phyloP scores from a whole-genome alignment of 1,140 invertebrate species.

The Pogonus chalceus region DNA sequence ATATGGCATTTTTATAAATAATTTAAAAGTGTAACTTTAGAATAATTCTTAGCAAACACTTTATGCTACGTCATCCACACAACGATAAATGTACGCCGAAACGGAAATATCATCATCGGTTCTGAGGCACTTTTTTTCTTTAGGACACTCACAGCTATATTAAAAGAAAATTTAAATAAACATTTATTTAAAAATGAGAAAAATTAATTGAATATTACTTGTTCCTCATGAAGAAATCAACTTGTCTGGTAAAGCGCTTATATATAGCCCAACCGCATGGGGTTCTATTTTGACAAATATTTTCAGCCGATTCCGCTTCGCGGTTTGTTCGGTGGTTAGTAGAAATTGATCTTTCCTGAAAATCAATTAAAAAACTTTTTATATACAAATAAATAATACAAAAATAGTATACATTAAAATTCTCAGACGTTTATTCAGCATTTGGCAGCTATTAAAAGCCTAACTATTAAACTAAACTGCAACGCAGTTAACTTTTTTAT shows the following conservation, averaged over 20 bases:
- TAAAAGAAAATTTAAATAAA: constrained; percentile 18
- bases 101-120: constrained; percentile 47
- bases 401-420: neutral
- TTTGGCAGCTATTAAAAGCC: neutral
- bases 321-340: neutral
- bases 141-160: constrained; percentile 47
- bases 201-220: constrained; percentile 38
- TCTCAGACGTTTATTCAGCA: neutral
- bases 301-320: neutral
- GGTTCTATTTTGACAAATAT: constrained; percentile 33
- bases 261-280: constrained; percentile 58
- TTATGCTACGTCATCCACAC: constrained; percentile 21
- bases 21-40: neutral
- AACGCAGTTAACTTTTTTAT: neutral
- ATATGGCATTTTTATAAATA: neutral
- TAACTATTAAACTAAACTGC: neutral
- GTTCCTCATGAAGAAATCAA: constrained; percentile 49
- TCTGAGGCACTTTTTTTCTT: constrained; percentile 38
- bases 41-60: neutral
- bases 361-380: neutral
- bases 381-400: neutral
- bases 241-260: constrained; percentile 35
- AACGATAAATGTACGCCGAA: constrained; percentile 48
- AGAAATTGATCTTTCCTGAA: neutral
- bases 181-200: constrained; percentile 5